A percentile compares a stretch with the other conserved stretches of the same genome.
Evolutionary conservation across 2,888 invertebrate species (phyloP).

Genomic region (Tinea trinotella): DNA sequence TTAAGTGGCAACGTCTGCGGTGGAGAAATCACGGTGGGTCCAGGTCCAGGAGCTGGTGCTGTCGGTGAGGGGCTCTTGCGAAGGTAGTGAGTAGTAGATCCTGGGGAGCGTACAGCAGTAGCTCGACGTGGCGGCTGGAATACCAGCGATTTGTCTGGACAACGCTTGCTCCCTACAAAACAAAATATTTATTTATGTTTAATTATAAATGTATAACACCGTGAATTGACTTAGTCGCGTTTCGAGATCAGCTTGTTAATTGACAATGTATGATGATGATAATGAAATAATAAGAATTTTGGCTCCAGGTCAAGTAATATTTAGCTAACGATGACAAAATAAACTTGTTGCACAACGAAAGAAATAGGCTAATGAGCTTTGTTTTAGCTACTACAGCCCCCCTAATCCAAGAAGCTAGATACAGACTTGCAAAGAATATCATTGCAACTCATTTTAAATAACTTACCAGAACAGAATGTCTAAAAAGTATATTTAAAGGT

Average conservation of each 20-base stretch:
- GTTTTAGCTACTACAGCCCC: neutral
- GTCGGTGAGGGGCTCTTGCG: conserved; percentile 96
- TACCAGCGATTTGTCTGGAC: conserved; percentile 74
- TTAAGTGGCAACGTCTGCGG: conserved; percentile 42
- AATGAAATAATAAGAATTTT: no score
- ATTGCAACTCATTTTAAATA: no score
- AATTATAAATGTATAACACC: no score
- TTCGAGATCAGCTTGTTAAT: no score
- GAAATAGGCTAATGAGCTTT: neutral
- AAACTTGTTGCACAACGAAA: neutral
- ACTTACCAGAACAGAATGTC: no score
- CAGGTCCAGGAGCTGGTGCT: conserved; percentile 64
- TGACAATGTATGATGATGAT: no score
- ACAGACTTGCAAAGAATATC: no score
- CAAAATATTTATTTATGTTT: no score
- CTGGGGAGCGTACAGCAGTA: conserved; percentile 89
- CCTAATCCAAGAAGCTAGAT: no score
- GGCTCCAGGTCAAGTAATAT: no score
- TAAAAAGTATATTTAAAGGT: no score
- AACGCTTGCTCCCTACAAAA: conserved; percentile 61
- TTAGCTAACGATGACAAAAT: neutral
- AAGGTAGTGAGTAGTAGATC: conserved; percentile 85
- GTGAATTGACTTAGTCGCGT: no score
- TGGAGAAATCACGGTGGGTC: conserved; percentile 29
- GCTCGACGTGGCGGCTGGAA: conserved; percentile 82